These are phyloP conservation scores for Ectemnius cavifrons DNA, from an alignment of 2,888 invertebrate genomes.

Conservation along the genomic window DNA sequence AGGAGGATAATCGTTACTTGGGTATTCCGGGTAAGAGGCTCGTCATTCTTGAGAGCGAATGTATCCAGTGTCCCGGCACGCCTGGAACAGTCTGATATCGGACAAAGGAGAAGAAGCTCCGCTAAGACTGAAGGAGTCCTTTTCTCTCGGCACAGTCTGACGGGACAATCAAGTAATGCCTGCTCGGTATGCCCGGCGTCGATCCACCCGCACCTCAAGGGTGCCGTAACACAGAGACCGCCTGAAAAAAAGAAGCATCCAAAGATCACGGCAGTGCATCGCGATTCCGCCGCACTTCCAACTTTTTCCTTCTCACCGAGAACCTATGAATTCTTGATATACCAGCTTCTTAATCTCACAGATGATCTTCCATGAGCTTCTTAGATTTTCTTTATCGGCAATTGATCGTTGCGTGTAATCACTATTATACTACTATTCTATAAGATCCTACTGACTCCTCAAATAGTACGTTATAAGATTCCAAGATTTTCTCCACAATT, in stretches of 20 bases:
- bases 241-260: slow-evolving; percentile 52
- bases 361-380: neutral
- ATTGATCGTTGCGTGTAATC: neutral
- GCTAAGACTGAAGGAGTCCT: slow-evolving; percentile 23
- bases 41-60: slow-evolving; percentile 54
- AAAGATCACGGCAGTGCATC: slow-evolving; percentile 29
- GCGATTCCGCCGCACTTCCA: slow-evolving; percentile 2
- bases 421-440: no score
- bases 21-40: slow-evolving; percentile 60
- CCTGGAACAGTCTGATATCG: slow-evolving; percentile 38
- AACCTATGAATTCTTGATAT: slow-evolving; percentile 59
- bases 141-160: slow-evolving; percentile 32
- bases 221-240: slow-evolving; percentile 69
- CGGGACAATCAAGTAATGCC: slow-evolving; percentile 77
- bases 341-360: slow-evolving; percentile 28
- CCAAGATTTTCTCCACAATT: slow-evolving; percentile 64
- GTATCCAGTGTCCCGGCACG: slow-evolving; percentile 38
- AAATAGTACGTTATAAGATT: slow-evolving; percentile 28
- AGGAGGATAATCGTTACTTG: slow-evolving; percentile 44
- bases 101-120: slow-evolving; percentile 29
- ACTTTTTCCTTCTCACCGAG: slow-evolving; percentile 25
- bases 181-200: slow-evolving; percentile 73
- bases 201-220: slow-evolving; percentile 67
- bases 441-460: neutral
- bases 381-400: slow-evolving; percentile 19